Base-by-base conservation (phyloP, 2,113 vertebrate species). In the Gila orcuttii region DNA sequence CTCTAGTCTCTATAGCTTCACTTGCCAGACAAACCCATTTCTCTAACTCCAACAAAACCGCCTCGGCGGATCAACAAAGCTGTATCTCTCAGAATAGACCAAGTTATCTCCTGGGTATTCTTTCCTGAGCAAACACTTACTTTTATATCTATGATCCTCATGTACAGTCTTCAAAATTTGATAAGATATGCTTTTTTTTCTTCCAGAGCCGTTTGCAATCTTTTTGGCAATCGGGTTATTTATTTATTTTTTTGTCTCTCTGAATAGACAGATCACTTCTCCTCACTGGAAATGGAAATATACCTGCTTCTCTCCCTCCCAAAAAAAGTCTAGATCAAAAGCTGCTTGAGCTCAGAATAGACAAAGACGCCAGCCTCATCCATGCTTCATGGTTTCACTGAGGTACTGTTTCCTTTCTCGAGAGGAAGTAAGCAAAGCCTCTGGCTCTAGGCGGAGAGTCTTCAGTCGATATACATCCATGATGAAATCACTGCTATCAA, bases 321-420 rank as follows among this genome's bases (percentile, higher is more conserved):
- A 90, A 87, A 89, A 85, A 81, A 79, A 90, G 88, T 79, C 79
- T 62, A 91, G 89, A 93, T 94, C 92, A 93, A 94, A 93, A 88
- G 87, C 89, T 82, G 86, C 83, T 89, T 91, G 88, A 87, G 86
- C 90, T 89, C 68, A 86, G 82, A 92, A 88, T 89, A 92, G 92
- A 92, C 89, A 91, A 91, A 83, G 71, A 73, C 55, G 85, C 88
- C 87, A 90, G 87, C 71, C 90, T 91, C 90, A 88, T 92, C 89
- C 85, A 17, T 12, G 85, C 36, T 84, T 86, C 89, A 88, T 89
- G 89, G 85, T 91, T 89, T 39, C 83, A 89, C 84, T 89, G 88
- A 85, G 36, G 89, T 85, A 86, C 88, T 83, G 83, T 33, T 82
- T 69, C 45, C 42, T 21, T 12, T 82, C 42, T 42, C 77, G 45